A percentile compares a stretch with the other conserved stretches of the same genome.
These are phyloP conservation scores for Monochamus alternatus DNA, from an alignment of 2,888 invertebrate genomes.

Conservation along the genomic window DNA sequence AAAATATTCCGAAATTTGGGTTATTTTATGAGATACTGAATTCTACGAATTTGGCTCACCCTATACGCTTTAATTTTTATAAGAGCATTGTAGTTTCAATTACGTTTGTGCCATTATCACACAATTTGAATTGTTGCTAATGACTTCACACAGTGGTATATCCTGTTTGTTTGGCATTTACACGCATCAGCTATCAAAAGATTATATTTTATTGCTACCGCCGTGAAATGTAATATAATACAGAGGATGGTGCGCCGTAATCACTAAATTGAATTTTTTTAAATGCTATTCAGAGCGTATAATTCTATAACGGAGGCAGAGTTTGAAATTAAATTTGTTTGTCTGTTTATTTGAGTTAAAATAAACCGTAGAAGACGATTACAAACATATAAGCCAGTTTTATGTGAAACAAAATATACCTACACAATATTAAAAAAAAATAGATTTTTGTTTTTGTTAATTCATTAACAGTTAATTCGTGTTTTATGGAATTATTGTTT, in stretches of 20 bases:
- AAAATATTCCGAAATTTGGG: no score
- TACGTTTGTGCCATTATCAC: neutral
- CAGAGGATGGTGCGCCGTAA: conserved; percentile 6
- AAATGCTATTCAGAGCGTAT: neutral
- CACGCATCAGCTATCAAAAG: conserved; percentile 18
- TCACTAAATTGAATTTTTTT: conserved; percentile 11
- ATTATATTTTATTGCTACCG: conserved; percentile 23
- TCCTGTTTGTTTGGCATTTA: conserved; percentile 20
- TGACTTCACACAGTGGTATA: conserved; percentile 9
- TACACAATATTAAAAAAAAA: no score
- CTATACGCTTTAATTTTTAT: neutral
- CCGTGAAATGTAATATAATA: conserved; percentile 10
- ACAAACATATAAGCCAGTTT: no score
- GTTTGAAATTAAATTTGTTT: neutral
- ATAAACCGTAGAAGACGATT: no score
- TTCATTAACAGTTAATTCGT: no score
- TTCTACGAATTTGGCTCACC: no score
- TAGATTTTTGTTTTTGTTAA: no score
- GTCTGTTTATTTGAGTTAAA: neutral
- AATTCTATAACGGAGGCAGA: no score
- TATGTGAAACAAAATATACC: no score
- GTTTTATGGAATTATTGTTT: no score
- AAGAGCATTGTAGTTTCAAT: neutral
- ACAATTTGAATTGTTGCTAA: conserved; percentile 11
- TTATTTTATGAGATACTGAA: no score